These are phyloP conservation scores for Cyprinella venusta DNA, from an alignment of 2,797 vertebrate genomes.

Conservation along the genomic window DNA sequence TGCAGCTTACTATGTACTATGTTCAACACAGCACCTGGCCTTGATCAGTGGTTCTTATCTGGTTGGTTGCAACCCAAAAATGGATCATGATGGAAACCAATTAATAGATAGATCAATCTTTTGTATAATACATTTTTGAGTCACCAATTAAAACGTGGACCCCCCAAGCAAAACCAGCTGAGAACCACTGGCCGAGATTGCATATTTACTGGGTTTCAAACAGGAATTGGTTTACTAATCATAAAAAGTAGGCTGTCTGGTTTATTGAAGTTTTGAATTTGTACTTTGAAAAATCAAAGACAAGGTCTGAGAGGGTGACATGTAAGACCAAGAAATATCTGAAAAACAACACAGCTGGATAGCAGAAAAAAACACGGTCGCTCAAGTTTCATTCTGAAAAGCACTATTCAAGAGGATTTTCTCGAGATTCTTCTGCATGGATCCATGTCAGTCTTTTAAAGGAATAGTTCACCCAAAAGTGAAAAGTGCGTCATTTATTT, in stretches of 20 bases:
- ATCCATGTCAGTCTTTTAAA: constrained; percentile 1
- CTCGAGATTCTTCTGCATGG: not conserved
- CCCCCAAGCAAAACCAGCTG: constrained; percentile 9
- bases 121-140: not conserved
- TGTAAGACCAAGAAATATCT: constrained; percentile 7
- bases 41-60: constrained; percentile 26
- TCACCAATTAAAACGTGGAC: not conserved
- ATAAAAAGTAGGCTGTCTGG: constrained; percentile 23
- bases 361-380: not conserved
- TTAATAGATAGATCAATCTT: not conserved
- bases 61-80: not conserved
- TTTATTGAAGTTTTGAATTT: not conserved
- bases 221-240: constrained; percentile 14
- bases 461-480: not conserved
- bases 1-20: constrained; percentile 39
- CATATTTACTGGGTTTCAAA: constrained; percentile 13
- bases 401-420: constrained; percentile 10
- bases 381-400: constrained; percentile 18
- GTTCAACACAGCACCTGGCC: constrained; percentile 13
- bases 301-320: constrained; percentile 5
- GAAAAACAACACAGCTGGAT: constrained; percentile 23
- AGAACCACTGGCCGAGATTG: constrained; percentile 29
- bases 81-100: not conserved
- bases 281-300: constrained; percentile 21
- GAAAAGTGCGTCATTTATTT: not conserved